Evolutionary conservation across 2,888 invertebrate species (phyloP), one percentile per base, ranked within the genome.

Genomic region (Trissolcus brochymenae): DNA sequence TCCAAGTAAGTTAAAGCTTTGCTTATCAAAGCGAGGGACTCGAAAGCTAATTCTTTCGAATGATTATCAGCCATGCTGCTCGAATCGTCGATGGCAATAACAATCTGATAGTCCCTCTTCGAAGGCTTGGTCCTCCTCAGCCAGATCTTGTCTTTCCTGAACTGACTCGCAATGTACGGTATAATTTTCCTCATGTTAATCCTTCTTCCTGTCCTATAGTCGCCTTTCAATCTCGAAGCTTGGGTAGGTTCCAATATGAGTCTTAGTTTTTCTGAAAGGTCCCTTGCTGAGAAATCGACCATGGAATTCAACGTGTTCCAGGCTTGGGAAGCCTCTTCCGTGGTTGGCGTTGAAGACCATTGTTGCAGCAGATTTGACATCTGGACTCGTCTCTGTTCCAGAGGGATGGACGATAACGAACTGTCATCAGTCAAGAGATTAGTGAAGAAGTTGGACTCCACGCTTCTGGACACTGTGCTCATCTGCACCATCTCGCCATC

Each of bases 71-170:
- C 92, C 96, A 96, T 96, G 2, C 94, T 94, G 84, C 94, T 94
- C 0, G 99, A 99, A 89, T 99, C 98, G 87, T 99, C 99, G 6
- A 99, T 94, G 0, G 99, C 99, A 53, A 99, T 91, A 17, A 98
- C 94, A 57, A 99, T 96, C 89, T 98, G 98, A 90, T 99, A 99
- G 82, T 99, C 95, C 56, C 99, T 92, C 86, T 97, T 96, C 0
- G 96, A 97, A 0, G 98, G 98, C 88, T 97, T 97, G 0, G 97
- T 98, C 65, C 99, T 91, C 13, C 99, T 91, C 84, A 99, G 87
- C 99, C 99, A 99, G 85, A 99, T 99, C 89, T 98, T 98, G 88
- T 99, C 99, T 89, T 99, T 99, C 53, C 99, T 93, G 90, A 98
- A 99, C 89, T 99, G 96, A 76, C 98, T 98, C 16, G 99, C 99